These are phyloP conservation scores for Zingel zingel DNA, from an alignment of 2,113 vertebrate genomes.

Conservation along the genomic window DNA sequence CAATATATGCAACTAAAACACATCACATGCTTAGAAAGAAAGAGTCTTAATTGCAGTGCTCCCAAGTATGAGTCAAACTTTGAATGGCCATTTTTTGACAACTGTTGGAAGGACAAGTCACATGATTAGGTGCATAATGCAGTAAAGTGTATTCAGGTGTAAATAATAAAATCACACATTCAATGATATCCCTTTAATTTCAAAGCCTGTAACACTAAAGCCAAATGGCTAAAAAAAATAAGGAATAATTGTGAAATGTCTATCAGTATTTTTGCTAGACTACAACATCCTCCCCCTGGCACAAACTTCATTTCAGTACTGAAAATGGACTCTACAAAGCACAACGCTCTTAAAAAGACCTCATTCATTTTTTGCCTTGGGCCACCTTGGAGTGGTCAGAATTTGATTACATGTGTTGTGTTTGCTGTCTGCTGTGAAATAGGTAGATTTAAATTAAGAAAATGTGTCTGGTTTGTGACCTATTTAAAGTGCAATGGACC, in stretches of 20 bases:
- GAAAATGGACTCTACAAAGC: constrained; percentile 52
- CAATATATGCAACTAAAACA: not conserved
- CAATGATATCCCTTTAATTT: not conserved
- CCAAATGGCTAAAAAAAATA: not conserved
- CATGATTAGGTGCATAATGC: not conserved
- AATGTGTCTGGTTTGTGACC: not conserved
- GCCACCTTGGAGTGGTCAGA: constrained; percentile 24
- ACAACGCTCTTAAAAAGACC: constrained; percentile 23
- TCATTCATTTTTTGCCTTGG: constrained; percentile 39
- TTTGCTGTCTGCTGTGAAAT: constrained; percentile 29
- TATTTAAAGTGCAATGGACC: not conserved
- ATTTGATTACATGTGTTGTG: constrained; percentile 48
- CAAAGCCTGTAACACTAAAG: too few relatives aligned
- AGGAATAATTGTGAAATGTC: constrained; percentile 19
- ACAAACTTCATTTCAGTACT: constrained; percentile 55
- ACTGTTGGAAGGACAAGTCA: not conserved
- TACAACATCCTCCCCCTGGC: constrained; percentile 33
- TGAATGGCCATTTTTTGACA: not conserved
- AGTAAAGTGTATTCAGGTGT: not conserved
- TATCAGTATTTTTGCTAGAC: constrained; percentile 58
- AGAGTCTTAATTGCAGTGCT: not conserved
- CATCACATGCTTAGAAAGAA: too few relatives aligned
- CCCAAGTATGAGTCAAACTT: not conserved
- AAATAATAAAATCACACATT: not conserved
- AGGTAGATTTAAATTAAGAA: constrained; percentile 20